Conservation (phyloP, 2,888 invertebrate species). For the Stomorhina lunata region DNA sequence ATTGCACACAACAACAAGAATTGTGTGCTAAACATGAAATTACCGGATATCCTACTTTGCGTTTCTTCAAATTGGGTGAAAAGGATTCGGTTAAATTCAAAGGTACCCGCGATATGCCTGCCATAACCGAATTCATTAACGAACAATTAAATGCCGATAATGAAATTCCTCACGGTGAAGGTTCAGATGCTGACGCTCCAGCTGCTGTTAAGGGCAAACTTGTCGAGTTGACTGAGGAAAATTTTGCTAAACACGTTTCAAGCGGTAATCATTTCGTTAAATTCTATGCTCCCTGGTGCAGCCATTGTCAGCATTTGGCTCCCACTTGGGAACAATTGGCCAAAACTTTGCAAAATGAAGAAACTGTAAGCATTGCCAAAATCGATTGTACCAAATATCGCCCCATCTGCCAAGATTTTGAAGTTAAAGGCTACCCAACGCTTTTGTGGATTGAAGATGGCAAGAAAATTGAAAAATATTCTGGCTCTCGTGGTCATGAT, state of each 20-base stretch:
- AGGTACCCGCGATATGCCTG: conserved; percentile 88
- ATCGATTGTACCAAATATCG: conserved; percentile 91
- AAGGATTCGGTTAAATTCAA: conserved; percentile 87
- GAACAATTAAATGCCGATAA: conserved; percentile 82
- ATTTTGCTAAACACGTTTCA: conserved; percentile 86
- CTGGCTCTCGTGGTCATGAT: conserved; percentile 84
- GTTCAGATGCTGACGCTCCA: conserved; percentile 52
- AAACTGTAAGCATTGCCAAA: conserved; percentile 87
- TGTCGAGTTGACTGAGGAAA: conserved; percentile 87
- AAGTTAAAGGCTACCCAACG: conserved; percentile 93
- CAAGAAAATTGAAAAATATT: conserved; percentile 89
- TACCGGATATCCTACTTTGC: conserved; percentile 90
- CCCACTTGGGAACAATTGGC: conserved; percentile 93
- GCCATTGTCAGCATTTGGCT: conserved; percentile 90
- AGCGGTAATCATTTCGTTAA: conserved; percentile 92
- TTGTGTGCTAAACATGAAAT: conserved; percentile 90
- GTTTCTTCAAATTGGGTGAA: conserved; percentile 87
- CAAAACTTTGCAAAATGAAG: conserved; percentile 84
- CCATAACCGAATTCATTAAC: conserved; percentile 88
- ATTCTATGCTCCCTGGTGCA: conserved; percentile 96
- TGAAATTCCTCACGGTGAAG: conserved; percentile 33
- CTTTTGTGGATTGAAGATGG: conserved; percentile 94
- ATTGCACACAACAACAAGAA: conserved; percentile 88
- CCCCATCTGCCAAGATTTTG: conserved; percentile 88
- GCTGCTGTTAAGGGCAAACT: conserved; percentile 76